These are phyloP conservation scores for Eilema depressum DNA, from an alignment of 2,888 invertebrate species.

Conservation along the genomic window DNA sequence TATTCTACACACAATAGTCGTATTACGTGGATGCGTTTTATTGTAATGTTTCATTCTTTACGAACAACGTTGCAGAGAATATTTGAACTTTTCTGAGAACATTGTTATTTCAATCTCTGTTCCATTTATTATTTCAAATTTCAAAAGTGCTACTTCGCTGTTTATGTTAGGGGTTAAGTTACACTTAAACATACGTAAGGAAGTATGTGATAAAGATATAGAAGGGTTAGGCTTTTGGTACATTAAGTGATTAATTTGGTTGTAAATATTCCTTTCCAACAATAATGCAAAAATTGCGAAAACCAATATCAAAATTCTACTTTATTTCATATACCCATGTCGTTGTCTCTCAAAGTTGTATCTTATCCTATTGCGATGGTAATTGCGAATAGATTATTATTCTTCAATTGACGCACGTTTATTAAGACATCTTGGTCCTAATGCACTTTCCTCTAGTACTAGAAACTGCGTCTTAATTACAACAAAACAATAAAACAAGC, in stretches of 20 bases:
- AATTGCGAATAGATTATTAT: constrained; percentile 62
- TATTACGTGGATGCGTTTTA: constrained; percentile 40
- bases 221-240: constrained; percentile 32
- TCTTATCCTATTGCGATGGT: constrained; percentile 78
- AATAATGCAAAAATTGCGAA: constrained; percentile 67
- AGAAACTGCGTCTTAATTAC: constrained; percentile 65
- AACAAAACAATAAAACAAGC: constrained; percentile 69
- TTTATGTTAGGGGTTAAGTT: neutral
- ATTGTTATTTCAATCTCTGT: constrained; percentile 29
- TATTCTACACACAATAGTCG: constrained; percentile 43
- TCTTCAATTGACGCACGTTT: constrained; percentile 77
- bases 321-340: constrained; percentile 66
- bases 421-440: constrained; percentile 75
- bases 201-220: constrained; percentile 30
- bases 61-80: constrained; percentile 33
- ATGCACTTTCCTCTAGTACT: constrained; percentile 69
- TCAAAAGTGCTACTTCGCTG: neutral
- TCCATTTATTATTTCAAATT: constrained; percentile 17
- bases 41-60: constrained; percentile 36
- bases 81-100: constrained; percentile 28
- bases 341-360: constrained; percentile 78
- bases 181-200: constrained; percentile 24
- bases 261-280: constrained; percentile 50
- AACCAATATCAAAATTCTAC: constrained; percentile 64
- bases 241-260: constrained; percentile 40